Evolutionary conservation across 2,888 invertebrate species (phyloP).

Genomic region (Himalopsyche kuldschensis): DNA sequence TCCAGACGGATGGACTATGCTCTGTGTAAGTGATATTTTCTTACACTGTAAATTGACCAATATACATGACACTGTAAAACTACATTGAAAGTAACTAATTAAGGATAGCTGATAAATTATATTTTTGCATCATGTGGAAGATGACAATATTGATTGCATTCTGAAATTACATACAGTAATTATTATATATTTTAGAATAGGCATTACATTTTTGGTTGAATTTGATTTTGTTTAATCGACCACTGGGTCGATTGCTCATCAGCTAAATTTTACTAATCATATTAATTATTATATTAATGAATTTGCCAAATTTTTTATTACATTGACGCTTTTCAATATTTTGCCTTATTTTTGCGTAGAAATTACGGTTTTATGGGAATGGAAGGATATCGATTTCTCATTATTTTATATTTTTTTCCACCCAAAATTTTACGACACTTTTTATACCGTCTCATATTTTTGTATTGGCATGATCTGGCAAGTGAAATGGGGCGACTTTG

Average conservation of each 20-base stretch:
- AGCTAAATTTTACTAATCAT: slow-evolving; percentile 24
- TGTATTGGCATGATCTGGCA: slow-evolving; percentile 15
- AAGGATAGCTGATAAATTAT: slow-evolving; percentile 29
- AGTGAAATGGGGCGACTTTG: background rate
- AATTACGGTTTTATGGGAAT: slow-evolving; percentile 28
- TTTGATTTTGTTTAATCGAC: slow-evolving; percentile 18
- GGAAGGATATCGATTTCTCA: slow-evolving; percentile 25
- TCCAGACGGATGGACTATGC: slow-evolving; percentile 81
- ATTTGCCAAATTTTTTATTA: slow-evolving; percentile 32
- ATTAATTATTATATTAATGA: slow-evolving; percentile 14
- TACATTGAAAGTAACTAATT: background rate
- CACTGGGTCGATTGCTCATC: slow-evolving; percentile 30
- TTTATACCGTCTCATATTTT: background rate
- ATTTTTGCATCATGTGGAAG: slow-evolving; percentile 38
- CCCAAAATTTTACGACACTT: background rate
- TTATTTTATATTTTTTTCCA: background rate
- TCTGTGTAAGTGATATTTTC: slow-evolving; percentile 69
- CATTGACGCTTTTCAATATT: slow-evolving; percentile 36
- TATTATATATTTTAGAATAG: slow-evolving; percentile 30
- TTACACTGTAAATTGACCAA: background rate
- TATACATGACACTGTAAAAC: background rate
- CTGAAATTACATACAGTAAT: slow-evolving; percentile 24
- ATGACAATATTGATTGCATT: slow-evolving; percentile 32
- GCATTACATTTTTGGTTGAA: slow-evolving; percentile 22
- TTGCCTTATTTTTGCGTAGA: slow-evolving; percentile 40